Evolutionary conservation across 1,140 invertebrate species (phyloP), one percentile per base, ranked within the genome.

Genomic region (Aphelinus certus): DNA sequence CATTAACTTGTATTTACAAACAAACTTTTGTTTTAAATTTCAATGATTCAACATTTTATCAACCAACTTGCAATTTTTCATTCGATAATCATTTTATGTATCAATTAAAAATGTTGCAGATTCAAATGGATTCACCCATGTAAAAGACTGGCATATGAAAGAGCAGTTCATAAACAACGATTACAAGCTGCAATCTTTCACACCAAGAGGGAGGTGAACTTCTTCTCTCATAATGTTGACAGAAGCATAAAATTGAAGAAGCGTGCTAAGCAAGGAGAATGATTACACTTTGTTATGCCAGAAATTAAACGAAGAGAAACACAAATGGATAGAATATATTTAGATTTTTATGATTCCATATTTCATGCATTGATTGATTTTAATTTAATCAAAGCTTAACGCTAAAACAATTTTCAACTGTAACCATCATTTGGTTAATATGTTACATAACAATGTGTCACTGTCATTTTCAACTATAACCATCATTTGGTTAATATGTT

Each of bases 91-190:
- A n/a, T n/a, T n/a, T n/a, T n/a, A n/a, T n/a, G n/a, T n/a, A n/a
- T n/a, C n/a, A 60, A 65, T 10, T 62, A 45, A 61, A 70, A 42
- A 63, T 73, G 51, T 65, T 80, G 42, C 61, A 92, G 96, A 77
- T 99, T 99, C 84, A 98, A 98, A 87, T 99, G 97, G 97, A 90
- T 93, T 64, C 96, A 99, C 88, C 88, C 99, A 43, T 95, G 94
- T 83, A 97, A 98, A 88, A 91, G 96, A 81, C 88, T 98, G 72
- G 93, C 94, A 10, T 98, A 98, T 88, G 97, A 99, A 87, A 93
- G 93, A 84, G 95, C 95, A 49, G 94, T 96, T 5, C 92, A 93
- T 78, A 93, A 95, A 83, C 96, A 98, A 84, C 92, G 94, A 84
- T 84, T 98, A 58, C 87, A 94, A 76, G 91, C 94, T 26, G 97